These are phyloP conservation scores for Leptura quadrifasciata DNA, from an alignment of 2,888 invertebrate species.

Conservation along the genomic window DNA sequence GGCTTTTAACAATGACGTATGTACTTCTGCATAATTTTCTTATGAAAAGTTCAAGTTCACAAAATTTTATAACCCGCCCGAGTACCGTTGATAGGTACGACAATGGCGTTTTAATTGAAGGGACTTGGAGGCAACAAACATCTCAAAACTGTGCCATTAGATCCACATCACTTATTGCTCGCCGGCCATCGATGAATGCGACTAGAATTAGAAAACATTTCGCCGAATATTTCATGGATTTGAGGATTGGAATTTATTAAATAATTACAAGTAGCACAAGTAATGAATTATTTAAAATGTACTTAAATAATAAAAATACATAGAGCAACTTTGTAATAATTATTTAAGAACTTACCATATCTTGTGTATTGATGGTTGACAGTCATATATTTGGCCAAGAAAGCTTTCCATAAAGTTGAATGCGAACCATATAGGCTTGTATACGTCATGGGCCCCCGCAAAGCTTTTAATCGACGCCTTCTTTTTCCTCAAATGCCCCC, in stretches of 20 bases:
- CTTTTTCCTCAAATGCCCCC: slow-evolving; percentile 42
- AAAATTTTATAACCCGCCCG: slow-evolving; percentile 4
- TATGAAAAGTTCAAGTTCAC: slow-evolving; percentile 30
- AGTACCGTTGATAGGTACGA: slow-evolving; percentile 14
- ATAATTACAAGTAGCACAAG: background rate
- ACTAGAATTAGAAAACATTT: slow-evolving; percentile 30
- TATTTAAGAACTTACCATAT: slow-evolving; percentile 8
- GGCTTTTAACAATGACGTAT: slow-evolving; percentile 32
- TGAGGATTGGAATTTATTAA: background rate
- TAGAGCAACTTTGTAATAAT: slow-evolving; percentile 23
- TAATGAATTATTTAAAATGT: slow-evolving; percentile 2
- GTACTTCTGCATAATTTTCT: slow-evolving; percentile 35
- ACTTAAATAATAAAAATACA: slow-evolving; percentile 22
- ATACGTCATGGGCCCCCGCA: slow-evolving; percentile 45
- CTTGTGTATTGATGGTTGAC: background rate
- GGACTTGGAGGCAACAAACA: slow-evolving; percentile 20
- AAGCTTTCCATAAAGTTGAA: slow-evolving; percentile 53
- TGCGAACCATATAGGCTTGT: slow-evolving; percentile 53
- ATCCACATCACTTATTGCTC: slow-evolving; percentile 24
- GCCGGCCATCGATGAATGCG: slow-evolving; percentile 24
- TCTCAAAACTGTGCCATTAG: slow-evolving; percentile 16
- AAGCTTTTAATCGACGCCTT: slow-evolving; percentile 48
- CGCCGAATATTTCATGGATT: slow-evolving; percentile 34
- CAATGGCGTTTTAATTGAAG: slow-evolving; percentile 14
- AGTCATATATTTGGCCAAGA: slow-evolving; percentile 32